phyloP scores from a whole-genome alignment of 2,797 vertebrate species.

The Pseudochirops corinnae region DNA sequence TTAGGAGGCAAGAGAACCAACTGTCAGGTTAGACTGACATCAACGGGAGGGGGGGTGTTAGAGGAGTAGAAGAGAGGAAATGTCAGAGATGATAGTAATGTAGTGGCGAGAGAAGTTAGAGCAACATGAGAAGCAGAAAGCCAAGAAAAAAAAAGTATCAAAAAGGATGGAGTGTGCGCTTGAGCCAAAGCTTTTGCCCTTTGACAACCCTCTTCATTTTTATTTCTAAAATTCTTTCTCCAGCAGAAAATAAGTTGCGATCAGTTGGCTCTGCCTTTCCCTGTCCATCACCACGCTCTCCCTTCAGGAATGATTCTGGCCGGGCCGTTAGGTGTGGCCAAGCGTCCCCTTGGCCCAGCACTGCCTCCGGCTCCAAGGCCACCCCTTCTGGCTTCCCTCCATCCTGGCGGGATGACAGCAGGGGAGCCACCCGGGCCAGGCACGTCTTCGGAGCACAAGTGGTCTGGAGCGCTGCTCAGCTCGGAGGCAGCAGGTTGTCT shows the following conservation, averaged over 20 bases:
- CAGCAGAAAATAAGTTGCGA: neutral
- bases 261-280: neutral
- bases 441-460: neutral
- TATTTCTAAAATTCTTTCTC: neutral
- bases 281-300: neutral
- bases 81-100: neutral
- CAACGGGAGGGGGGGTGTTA: neutral
- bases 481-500: neutral
- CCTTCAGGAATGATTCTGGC: neutral
- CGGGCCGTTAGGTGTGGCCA: neutral
- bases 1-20: neutral
- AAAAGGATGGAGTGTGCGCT: neutral
- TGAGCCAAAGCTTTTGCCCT: neutral
- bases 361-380: neutral
- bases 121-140: neutral
- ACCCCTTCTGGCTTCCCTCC: neutral
- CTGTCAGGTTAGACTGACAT: neutral
- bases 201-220: neutral
- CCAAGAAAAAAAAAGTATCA: neutral
- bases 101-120: neutral
- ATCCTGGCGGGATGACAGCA: neutral
- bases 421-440: neutral
- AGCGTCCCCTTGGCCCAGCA: rapidly evolving
- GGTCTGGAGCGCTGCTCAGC: neutral
- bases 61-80: neutral